These are phyloP conservation scores for Myotis daubentonii DNA, from an alignment of 2,797 vertebrate species.

Conservation along the genomic window DNA sequence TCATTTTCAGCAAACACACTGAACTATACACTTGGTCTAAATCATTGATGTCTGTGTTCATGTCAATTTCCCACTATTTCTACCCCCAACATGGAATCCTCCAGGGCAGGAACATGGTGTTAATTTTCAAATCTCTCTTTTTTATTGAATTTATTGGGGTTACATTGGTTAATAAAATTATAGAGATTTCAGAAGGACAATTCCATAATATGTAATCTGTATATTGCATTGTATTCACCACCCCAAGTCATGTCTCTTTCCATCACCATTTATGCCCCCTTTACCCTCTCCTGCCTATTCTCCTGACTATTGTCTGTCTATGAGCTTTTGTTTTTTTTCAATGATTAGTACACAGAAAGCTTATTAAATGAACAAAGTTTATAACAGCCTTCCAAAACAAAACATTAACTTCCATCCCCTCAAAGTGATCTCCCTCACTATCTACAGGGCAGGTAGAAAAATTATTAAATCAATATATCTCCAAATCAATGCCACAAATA, in stretches of 20 bases:
- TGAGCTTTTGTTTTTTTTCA: background rate
- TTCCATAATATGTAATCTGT: background rate
- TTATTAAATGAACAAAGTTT: background rate
- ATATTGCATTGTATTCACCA: background rate
- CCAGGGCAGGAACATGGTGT: background rate
- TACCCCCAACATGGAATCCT: background rate
- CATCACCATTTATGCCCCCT: background rate
- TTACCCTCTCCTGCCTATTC: background rate
- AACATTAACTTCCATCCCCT: background rate
- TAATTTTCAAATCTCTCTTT: background rate
- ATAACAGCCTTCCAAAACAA: background rate
- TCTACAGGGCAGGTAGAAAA: background rate
- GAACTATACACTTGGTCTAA: background rate
- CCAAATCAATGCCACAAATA: background rate
- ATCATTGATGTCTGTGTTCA: background rate
- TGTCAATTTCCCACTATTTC: background rate
- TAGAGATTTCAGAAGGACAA: background rate
- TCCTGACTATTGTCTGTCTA: background rate
- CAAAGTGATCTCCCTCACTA: background rate
- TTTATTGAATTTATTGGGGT: background rate
- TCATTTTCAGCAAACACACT: background rate
- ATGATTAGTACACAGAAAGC: background rate
- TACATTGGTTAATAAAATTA: background rate
- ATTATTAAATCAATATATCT: background rate
- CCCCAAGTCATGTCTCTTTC: background rate